A percentile compares a stretch with the other conserved stretches of the same genome.
Evolutionary conservation across 2,888 invertebrate genomes (phyloP).

Genomic region (Nowickia ferox): DNA sequence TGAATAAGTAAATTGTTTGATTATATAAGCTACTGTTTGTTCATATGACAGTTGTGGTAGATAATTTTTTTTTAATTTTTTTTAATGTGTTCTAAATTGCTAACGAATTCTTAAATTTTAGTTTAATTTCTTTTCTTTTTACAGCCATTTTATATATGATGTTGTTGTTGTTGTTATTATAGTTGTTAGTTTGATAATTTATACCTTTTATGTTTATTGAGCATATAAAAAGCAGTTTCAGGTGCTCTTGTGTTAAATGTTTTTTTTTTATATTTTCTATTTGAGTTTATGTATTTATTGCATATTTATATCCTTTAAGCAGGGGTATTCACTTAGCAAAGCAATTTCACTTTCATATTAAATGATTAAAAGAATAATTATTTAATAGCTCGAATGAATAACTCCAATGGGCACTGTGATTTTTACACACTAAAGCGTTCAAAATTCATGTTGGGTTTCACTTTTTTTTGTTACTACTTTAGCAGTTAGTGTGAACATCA

Average conservation of each 20-base stretch:
- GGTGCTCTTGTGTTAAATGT: slow-evolving; percentile 70
- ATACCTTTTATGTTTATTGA: slow-evolving; percentile 21
- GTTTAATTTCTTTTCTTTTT: slow-evolving; percentile 58
- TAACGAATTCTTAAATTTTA: slow-evolving; percentile 45
- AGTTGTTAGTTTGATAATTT: slow-evolving; percentile 17
- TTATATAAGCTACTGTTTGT: slow-evolving; percentile 82
- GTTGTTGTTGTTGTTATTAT: slow-evolving; percentile 24
- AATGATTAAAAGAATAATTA: no score
- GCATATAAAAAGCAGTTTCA: slow-evolving; percentile 66
- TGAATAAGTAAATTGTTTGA: slow-evolving; percentile 28
- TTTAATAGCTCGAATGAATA: no score
- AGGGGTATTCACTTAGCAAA: slow-evolving; percentile 34
- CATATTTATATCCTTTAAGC: slow-evolving; percentile 2
- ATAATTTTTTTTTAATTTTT: slow-evolving; percentile 42
- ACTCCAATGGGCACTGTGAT: no score
- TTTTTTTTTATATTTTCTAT: slow-evolving; percentile 47
- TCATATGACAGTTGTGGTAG: slow-evolving; percentile 78
- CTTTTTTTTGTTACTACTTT: no score
- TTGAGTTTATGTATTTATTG: not conserved
- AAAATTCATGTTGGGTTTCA: no score
- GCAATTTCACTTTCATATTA: not conserved
- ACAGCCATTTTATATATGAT: slow-evolving; percentile 48
- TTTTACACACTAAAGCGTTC: no score
- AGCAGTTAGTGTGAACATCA: no score
- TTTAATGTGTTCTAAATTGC: slow-evolving; percentile 51